phyloP scores from a whole-genome alignment of 2,113 vertebrate species.

The Myocastor coypus region DNA sequence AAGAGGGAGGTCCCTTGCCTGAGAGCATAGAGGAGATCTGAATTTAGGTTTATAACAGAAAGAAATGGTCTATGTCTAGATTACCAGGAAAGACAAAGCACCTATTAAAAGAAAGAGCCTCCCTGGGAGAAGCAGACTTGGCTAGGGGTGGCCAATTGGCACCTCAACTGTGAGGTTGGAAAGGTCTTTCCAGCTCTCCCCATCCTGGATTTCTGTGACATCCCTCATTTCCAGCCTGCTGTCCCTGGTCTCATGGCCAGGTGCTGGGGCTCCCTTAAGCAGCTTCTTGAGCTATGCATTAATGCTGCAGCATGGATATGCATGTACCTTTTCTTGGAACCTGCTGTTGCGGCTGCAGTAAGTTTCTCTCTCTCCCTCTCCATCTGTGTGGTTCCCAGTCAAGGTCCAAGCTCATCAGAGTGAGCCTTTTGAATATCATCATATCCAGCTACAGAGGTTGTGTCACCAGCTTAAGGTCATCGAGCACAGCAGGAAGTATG shows the following conservation, averaged over 20 bases:
- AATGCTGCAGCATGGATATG: not conserved
- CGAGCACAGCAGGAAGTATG: not conserved
- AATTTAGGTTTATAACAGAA: constrained; percentile 31
- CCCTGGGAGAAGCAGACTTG: not conserved
- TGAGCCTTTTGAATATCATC: not conserved
- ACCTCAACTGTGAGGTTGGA: too few species aligned
- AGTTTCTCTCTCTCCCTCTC: not conserved
- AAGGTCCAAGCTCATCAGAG: not conserved
- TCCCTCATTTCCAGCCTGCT: not conserved
- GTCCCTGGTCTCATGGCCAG: not conserved
- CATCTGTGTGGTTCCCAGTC: not conserved
- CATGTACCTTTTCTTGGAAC: not conserved
- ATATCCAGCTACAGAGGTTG: not conserved
- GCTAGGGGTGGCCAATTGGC: too few species aligned
- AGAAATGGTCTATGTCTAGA: not conserved
- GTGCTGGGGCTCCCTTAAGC: not conserved
- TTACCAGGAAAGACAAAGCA: not conserved
- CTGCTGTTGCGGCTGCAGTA: not conserved
- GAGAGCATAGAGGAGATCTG: constrained; percentile 11
- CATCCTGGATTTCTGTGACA: not conserved
- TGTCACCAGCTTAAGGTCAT: not conserved
- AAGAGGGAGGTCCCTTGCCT: not conserved
- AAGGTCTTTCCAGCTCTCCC: not conserved
- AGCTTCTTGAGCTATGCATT: not conserved
- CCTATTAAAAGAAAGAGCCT: constrained; percentile 12